Conservation (phyloP, 2,888 invertebrate species). For the Drosophila villosipedis region DNA sequence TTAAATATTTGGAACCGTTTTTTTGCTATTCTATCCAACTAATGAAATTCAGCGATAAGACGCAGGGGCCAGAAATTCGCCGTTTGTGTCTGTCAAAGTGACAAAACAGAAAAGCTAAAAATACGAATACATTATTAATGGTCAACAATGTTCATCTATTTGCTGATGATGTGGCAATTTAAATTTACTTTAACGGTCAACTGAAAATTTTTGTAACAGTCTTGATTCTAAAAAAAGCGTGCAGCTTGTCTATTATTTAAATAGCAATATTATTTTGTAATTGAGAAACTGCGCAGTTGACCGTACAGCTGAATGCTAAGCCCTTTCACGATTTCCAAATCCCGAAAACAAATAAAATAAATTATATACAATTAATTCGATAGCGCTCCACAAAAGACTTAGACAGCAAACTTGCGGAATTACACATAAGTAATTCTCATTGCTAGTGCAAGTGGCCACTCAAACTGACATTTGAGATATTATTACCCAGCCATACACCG, state of each 20-base stretch:
- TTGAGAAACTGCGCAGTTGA: slow-evolving; percentile 65
- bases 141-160: slow-evolving; percentile 15
- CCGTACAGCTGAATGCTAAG: slow-evolving; percentile 37
- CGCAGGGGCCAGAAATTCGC: slow-evolving; percentile 29
- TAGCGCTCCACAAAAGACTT: slow-evolving; percentile 43
- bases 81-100: slow-evolving; percentile 33
- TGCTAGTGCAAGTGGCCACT: slow-evolving; percentile 7
- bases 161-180: slow-evolving; percentile 44
- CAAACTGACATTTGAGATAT: slow-evolving; percentile 59
- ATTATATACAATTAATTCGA: slow-evolving; percentile 4
- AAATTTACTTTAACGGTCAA: slow-evolving; percentile 32
- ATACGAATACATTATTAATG: slow-evolving; percentile 26
- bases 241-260: slow-evolving; percentile 67
- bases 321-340: slow-evolving; percentile 56
- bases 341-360: slow-evolving; percentile 20
- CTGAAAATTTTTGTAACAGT: slow-evolving; percentile 17
- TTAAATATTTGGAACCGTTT: slow-evolving; percentile 39
- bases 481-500: slow-evolving; percentile 49
- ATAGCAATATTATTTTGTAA: slow-evolving; percentile 59
- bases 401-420: slow-evolving; percentile 61
- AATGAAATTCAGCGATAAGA: slow-evolving; percentile 29
- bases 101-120: slow-evolving; percentile 23
- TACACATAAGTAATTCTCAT: slow-evolving; percentile 23
- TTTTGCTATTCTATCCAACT: slow-evolving; percentile 24
- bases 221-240: slow-evolving; percentile 39